phyloP scores from a whole-genome alignment of 2,113 vertebrate species.

The Asarcornis scutulata region DNA sequence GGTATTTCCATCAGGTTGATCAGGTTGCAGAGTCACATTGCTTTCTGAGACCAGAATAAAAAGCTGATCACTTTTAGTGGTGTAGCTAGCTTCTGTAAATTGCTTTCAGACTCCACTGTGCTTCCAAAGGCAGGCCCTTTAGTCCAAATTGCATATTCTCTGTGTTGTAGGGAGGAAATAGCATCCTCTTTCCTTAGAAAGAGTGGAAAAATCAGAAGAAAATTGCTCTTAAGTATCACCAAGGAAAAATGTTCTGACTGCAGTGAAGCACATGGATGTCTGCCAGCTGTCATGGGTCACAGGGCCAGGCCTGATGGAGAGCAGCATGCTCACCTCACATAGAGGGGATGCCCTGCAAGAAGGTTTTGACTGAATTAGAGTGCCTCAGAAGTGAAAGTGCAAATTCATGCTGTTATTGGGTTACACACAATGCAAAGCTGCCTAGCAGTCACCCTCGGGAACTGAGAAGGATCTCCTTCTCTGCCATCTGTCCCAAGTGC shows the following conservation, averaged over 20 bases:
- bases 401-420: not conserved
- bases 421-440: not conserved
- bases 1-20: not conserved
- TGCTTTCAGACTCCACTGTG: not conserved
- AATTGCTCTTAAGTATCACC: not conserved
- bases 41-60: not conserved
- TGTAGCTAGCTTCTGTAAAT: not conserved
- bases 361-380: not conserved
- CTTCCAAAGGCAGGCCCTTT: not conserved
- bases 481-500: not conserved
- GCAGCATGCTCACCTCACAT: accelerated
- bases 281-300: not conserved
- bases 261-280: not conserved
- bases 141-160: not conserved
- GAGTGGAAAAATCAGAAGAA: not conserved
- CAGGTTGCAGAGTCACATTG: not conserved
- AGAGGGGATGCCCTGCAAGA: not conserved
- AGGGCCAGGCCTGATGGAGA: not conserved
- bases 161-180: not conserved
- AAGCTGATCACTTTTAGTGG: not conserved
- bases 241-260: not conserved
- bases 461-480: not conserved
- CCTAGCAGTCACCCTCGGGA: not conserved
- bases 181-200: not conserved
- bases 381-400: not conserved